Base-by-base conservation (phyloP, 2,797 vertebrate species). In the Streptopelia turtur region DNA sequence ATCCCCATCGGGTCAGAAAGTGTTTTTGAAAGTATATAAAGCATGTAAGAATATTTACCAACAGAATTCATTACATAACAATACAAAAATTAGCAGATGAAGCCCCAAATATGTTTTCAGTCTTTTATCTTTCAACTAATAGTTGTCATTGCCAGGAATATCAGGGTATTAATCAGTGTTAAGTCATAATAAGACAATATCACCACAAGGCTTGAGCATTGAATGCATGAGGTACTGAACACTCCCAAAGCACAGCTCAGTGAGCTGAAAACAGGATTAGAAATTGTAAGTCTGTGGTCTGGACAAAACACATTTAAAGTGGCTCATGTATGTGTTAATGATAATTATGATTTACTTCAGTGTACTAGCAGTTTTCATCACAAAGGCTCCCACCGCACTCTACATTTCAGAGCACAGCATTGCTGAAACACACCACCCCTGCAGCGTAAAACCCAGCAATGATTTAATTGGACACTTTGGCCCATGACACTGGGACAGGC, bases 101-200 rank as follows among this genome's bases (percentile, higher is more conserved):
- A 56, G 2, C 6, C 35, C 1, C n/a, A 76, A 37, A 7, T 63
- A 49, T n/a, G 11, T 52, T 60, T 79, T 79, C 31, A 80, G 41
- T 45, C 27, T 71, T 89, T 88, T 76, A 10, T 83, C 17, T 92
- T 96, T 69, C 31, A 37, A 16, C 16, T 63, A 75, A 33, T 69
- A 50, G 27, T 16, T 83, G 85, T 22, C 83, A 76, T 52, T 91
- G 52, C 63, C 52, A 86, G 87, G 50, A 90, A 93, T 82, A 86
- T 37, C 61, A 88, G 74, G 35, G 33, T 75, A 83, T 79, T 91
- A 89, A 64, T 84, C 68, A 82, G 39, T 59, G 68, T 71, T 96
- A 95, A 93, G 59, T 93, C 69, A 69, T 13, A 37, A 78, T 90
- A 95, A 92, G 69, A 43, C 33, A 92, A 47, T 83, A 83, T 91